These are phyloP conservation scores for Hyposoter didymator DNA, from an alignment of 2,888 invertebrate genomes.

Conservation along the genomic window DNA sequence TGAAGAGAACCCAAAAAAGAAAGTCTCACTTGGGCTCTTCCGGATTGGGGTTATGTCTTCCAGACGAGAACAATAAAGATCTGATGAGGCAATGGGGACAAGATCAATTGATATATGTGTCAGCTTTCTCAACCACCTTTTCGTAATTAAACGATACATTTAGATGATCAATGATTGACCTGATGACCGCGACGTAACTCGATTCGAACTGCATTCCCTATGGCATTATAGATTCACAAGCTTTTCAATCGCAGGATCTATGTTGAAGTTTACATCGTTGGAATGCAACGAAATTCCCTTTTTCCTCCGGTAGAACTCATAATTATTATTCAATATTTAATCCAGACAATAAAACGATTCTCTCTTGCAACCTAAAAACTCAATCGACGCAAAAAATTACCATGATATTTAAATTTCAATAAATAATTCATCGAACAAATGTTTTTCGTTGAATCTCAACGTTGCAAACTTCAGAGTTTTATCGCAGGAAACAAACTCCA, in stretches of 20 bases:
- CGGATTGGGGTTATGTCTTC: not conserved
- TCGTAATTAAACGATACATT: not conserved
- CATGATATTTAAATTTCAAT: too few relatives aligned
- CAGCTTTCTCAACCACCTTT: not conserved
- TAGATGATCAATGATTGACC: not conserved
- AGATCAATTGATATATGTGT: conserved; percentile 12
- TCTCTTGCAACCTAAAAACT: too few relatives aligned
- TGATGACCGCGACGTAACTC: not conserved
- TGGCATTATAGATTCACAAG: not conserved
- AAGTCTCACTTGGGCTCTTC: conserved; percentile 32
- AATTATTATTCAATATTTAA: too few relatives aligned
- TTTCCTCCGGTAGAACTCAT: too few relatives aligned
- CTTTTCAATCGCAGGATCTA: conserved; percentile 6
- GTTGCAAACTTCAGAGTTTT: too few relatives aligned
- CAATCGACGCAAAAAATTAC: too few relatives aligned
- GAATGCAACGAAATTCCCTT: too few relatives aligned
- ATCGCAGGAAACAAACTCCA: not conserved
- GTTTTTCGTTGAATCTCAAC: too few relatives aligned
- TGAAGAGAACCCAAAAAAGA: conserved; percentile 43
- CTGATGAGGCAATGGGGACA: conserved; percentile 14
- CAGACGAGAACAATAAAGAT: not conserved
- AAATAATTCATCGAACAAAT: too few relatives aligned
- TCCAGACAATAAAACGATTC: too few relatives aligned
- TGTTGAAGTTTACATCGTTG: too few relatives aligned
- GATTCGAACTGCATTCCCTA: not conserved